phyloP scores from a whole-genome alignment of 2,113 vertebrate species.

The Catharus fuscescens region DNA sequence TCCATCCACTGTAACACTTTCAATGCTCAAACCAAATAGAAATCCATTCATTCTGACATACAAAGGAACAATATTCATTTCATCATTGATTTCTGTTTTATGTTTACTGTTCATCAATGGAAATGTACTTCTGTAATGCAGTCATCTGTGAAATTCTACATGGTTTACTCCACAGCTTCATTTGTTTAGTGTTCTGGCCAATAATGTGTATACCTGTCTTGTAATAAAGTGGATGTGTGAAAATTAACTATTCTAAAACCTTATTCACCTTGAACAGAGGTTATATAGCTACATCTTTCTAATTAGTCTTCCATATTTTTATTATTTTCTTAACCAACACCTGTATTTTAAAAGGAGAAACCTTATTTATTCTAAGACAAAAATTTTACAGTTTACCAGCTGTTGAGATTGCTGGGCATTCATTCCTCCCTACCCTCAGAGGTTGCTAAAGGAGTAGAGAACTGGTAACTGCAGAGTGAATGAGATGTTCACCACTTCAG shows the following conservation, averaged over 20 bases:
- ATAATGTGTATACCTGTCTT: not conserved
- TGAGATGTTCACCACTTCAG: not conserved
- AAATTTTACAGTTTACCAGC: not conserved
- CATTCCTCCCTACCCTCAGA: not conserved
- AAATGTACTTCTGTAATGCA: not conserved
- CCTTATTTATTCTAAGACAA: not conserved
- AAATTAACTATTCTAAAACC: not conserved
- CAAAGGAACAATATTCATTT: not conserved
- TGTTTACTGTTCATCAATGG: slow-evolving; percentile 28
- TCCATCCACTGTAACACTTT: not conserved
- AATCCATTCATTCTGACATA: not conserved
- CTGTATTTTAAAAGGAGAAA: not conserved
- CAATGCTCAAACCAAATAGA: not conserved
- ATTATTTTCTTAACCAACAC: not conserved
- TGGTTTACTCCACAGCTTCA: not conserved
- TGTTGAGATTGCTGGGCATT: not conserved
- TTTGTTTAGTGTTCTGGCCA: not conserved
- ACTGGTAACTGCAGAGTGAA: not conserved
- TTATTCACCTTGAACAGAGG: not conserved
- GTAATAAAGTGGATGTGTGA: not conserved
- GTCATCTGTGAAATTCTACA: slow-evolving; percentile 5
- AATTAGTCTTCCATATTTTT: not conserved
- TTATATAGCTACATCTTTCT: not conserved
- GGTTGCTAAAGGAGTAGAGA: not conserved
- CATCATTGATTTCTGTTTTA: slow-evolving; percentile 25